Base-by-base conservation (phyloP, 1,140 invertebrate genomes). In the Cherax quadricarinatus region DNA sequence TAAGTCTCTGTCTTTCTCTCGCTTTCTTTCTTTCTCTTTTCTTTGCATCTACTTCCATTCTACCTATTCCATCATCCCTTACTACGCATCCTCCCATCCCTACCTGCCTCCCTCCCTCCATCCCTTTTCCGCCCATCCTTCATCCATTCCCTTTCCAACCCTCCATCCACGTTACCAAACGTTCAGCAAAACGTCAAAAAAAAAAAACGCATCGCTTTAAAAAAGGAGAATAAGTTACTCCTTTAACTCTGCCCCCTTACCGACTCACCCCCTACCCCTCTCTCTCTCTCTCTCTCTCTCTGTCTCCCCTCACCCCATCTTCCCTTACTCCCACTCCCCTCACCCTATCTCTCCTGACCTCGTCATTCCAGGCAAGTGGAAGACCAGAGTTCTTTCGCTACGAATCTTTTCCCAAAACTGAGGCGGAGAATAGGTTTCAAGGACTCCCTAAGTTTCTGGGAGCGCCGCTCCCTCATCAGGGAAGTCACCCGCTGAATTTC, bases 321-420 rank as follows among this genome's bases (percentile, higher is more conserved):
- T 16, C 82, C 24, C 41, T 60, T 16, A 14, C 51, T 21, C 10
- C 41, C 49, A 51, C 82, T 24, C 53, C 57, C 83, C 53, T 48
- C 12, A 41, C 73, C 82, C 10, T 24, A 16, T 75, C 82, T 53
- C 73, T 66, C 53, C 41, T 60, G 73, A 21, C 57, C 75, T 86
- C 82, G 89, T 86, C 82, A 91, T 91, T 91, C 83, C 12, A 41
- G 6, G 30, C 89, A 86, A 91, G 89, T 91, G 88, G 88, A 49
- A 82, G 88, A 83, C 81, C 41, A 70, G 41, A 83, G 57, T 80
- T 91, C 83, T 85, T 91, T 91, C 30, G 30, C 60, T 60, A 91
- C 80, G 89, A 91, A 91, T 91, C 89, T 91, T 91, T 86, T 86
- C 89, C 48, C 75, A 83, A 91, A 86, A 86, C 89, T 91, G 73